phyloP scores from a whole-genome alignment of 2,797 vertebrate genomes.

The Sphaeramia orbicularis region DNA sequence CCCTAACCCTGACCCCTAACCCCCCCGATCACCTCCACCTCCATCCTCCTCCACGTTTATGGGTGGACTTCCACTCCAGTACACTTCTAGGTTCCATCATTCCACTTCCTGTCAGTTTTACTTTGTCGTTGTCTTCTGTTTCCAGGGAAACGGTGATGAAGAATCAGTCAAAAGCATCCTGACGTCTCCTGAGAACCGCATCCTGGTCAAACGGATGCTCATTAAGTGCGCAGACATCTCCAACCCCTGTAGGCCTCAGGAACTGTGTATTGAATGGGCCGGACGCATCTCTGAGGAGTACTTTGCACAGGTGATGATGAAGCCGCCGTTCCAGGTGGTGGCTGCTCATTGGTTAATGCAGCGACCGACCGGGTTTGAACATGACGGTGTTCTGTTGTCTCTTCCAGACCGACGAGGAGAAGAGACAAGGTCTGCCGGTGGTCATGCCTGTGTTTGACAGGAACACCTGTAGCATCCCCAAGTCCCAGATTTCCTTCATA shows the following conservation, averaged over 20 bases:
- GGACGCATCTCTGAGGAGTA: conserved; percentile 98
- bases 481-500: conserved; percentile 97
- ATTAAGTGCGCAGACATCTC: conserved; percentile 98
- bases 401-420: conserved; percentile 95
- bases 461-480: conserved; percentile 96
- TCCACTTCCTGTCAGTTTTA: no score
- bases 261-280: conserved; percentile 96
- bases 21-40: no score
- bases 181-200: conserved; percentile 92
- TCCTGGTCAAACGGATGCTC: conserved; percentile 95
- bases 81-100: no score
- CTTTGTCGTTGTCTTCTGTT: no score
- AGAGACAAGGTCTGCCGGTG: conserved; percentile 91
- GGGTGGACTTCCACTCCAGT: no score
- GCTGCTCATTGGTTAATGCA: no score
- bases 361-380: no score
- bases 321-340: no score
- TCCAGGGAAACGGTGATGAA: conserved; percentile 79
- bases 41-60: no score
- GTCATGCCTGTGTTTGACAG: conserved; percentile 98
- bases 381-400: no score
- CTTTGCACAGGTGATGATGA: conserved; percentile 98
- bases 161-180: conserved; percentile 87
- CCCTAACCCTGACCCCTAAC: no score
- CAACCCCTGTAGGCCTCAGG: conserved; percentile 93